phyloP scores from a whole-genome alignment of 1,140 invertebrate genomes.

The Acyrthosiphon pisum region DNA sequence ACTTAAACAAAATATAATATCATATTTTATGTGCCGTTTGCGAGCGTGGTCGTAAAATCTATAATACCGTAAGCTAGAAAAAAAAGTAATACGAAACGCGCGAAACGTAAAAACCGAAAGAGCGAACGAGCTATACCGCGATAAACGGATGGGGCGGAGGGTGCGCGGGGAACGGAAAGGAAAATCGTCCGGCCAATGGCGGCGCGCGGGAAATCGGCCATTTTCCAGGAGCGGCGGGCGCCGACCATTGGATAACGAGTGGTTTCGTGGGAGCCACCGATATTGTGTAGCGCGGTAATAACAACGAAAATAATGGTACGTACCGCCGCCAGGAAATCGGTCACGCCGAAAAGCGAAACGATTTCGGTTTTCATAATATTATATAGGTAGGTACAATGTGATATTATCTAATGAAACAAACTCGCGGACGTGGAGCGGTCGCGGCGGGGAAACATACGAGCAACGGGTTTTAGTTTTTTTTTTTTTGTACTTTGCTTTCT shows the following conservation, averaged over 20 bases:
- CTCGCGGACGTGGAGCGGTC: background rate
- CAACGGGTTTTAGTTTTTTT: background rate
- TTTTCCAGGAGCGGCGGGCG: constrained; percentile 27
- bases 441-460: background rate
- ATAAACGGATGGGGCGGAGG: background rate
- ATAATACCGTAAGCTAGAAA: background rate
- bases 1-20: background rate
- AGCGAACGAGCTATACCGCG: background rate
- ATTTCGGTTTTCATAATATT: background rate
- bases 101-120: background rate
- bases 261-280: background rate
- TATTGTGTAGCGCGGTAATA: background rate
- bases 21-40: background rate
- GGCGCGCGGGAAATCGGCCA: constrained; percentile 33
- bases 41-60: background rate
- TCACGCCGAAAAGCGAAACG: background rate
- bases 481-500: background rate
- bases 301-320: background rate
- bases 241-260: background rate
- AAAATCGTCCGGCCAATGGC: background rate
- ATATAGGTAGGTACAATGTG: background rate
- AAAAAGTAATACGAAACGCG: background rate
- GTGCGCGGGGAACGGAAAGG: background rate
- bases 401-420: background rate
- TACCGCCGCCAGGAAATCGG: background rate